phyloP scores from a whole-genome alignment of 1,140 invertebrate genomes.

The Drosophila sp. region DNA sequence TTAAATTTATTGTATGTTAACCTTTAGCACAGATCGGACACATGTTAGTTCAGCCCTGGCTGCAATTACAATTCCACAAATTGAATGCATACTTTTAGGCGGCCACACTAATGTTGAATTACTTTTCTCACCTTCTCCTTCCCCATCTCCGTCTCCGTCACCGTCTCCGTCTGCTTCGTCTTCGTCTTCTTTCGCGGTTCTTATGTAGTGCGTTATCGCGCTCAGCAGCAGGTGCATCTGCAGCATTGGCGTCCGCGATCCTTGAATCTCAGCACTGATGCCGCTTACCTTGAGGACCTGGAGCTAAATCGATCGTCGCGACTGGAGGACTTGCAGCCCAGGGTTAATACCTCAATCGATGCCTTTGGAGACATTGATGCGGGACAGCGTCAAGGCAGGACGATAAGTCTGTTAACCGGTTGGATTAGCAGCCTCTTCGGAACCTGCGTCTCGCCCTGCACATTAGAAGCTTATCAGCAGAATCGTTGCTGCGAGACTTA shows the following conservation, averaged over 20 bases:
- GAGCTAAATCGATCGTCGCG: slow-evolving; percentile 51
- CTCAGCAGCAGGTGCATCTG: slow-evolving; percentile 55
- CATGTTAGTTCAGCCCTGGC: background rate
- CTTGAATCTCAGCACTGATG: slow-evolving; percentile 21
- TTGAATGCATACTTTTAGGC: slow-evolving; percentile 36
- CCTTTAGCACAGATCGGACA: no score
- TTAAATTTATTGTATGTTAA: no score
- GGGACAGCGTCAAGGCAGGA: slow-evolving; percentile 67
- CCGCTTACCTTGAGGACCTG: slow-evolving; percentile 38
- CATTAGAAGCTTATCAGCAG: slow-evolving; percentile 66
- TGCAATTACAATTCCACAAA: background rate
- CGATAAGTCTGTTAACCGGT: slow-evolving; percentile 66
- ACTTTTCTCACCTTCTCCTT: background rate
- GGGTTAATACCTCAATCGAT: slow-evolving; percentile 57
- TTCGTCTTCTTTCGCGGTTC: background rate
- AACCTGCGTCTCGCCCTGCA: slow-evolving; percentile 70
- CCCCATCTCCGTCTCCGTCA: no score
- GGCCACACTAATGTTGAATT: background rate
- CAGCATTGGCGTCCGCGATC: slow-evolving; percentile 44
- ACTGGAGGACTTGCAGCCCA: slow-evolving; percentile 52
- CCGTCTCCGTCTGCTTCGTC: no score
- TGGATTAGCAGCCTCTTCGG: slow-evolving; percentile 60
- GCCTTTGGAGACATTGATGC: slow-evolving; percentile 58
- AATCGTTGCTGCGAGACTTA: slow-evolving; percentile 72
- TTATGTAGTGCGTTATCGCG: slow-evolving; percentile 48